Base-by-base conservation (phyloP, 2,113 vertebrate species). In the Dascyllus trimaculatus region DNA sequence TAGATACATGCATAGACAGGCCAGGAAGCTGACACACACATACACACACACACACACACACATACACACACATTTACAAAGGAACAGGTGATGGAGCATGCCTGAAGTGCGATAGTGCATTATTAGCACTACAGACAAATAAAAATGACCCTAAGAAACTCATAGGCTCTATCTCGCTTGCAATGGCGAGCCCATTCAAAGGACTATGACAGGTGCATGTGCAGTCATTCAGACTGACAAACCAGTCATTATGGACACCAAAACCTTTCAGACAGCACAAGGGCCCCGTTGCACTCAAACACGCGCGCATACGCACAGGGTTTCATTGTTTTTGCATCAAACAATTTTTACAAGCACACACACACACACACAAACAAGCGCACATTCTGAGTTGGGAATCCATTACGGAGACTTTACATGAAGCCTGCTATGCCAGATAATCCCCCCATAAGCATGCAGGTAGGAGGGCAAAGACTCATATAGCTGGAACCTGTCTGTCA, bases 251-350 rank as follows among this genome's bases (percentile, higher is more conserved):
- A n/a, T 57, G 51, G 70, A 82, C 64, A 77, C 29, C n/a, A 9
- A 73, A 84, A 75, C 71, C 67, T 80, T 53, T 60, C 69, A 78
- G 53, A 59, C 72, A 80, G 63, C 79, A 78, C 60, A 81, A 72
- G 81, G 53, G 60, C 65, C 15, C 80, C 74, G 63, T 56, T 48
- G 53, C 49, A 54, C 21, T 45, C 25, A 75, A 11, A 43, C 40
- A 43, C 40, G 13, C 2, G 4, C 13, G 72, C 4, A 29, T 43
- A 58, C 29, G 48, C 24, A 65, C 51, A 65, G 18, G 53, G 54
- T 25, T 25, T 54, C 24, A 71, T 67, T 77, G 86, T 82, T 74
- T 72, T 70, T 67, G 29, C 49, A 61, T 72, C 19, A 77, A 54
- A 76, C 22, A 38, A n/a, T 32, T 45, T 43, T 43, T 43, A 43